phyloP scores from a whole-genome alignment of 2,888 invertebrate genomes.

The Crematogaster levior region DNA sequence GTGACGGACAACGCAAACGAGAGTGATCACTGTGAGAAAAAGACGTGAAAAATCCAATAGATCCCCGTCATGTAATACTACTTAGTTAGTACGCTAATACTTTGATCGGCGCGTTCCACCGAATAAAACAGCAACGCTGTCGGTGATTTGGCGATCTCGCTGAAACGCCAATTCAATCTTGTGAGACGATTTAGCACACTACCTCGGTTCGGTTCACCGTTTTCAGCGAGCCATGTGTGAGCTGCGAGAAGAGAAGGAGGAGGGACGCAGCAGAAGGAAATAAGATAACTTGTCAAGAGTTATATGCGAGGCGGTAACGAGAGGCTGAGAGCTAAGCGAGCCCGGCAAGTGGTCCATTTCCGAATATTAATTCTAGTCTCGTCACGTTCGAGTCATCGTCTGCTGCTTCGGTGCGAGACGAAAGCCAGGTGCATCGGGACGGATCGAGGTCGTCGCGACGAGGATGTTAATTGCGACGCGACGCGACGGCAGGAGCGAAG shows the following conservation, averaged over 20 bases:
- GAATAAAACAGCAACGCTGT: conserved; percentile 13
- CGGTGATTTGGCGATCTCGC: not conserved
- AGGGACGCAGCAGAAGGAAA: conserved; percentile 1
- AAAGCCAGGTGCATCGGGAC: conserved; percentile 77
- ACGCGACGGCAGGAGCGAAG: conserved; percentile 69
- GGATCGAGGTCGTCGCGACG: conserved; percentile 78
- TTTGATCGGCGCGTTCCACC: not conserved
- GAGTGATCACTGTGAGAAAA: conserved; percentile 26
- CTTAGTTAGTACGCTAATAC: conserved; percentile 5
- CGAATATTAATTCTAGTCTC: conserved; percentile 75
- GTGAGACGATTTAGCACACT: not conserved
- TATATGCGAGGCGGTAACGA: conserved; percentile 27
- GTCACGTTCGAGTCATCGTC: conserved; percentile 67
- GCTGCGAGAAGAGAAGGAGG: not conserved
- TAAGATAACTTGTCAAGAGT: conserved; percentile 7
- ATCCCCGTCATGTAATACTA: not conserved
- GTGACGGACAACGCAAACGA: conserved; percentile 33
- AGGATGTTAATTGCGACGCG: conserved; percentile 79
- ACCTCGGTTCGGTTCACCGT: not conserved
- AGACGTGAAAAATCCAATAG: conserved; percentile 22
- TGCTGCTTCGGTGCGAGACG: conserved; percentile 67
- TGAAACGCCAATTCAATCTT: not conserved
- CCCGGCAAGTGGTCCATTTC: conserved; percentile 65
- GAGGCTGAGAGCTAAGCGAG: conserved; percentile 20
- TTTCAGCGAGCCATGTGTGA: not conserved